These are phyloP conservation scores for Siniperca undulata DNA, from an alignment of 2,797 vertebrate genomes.

Conservation along the genomic window DNA sequence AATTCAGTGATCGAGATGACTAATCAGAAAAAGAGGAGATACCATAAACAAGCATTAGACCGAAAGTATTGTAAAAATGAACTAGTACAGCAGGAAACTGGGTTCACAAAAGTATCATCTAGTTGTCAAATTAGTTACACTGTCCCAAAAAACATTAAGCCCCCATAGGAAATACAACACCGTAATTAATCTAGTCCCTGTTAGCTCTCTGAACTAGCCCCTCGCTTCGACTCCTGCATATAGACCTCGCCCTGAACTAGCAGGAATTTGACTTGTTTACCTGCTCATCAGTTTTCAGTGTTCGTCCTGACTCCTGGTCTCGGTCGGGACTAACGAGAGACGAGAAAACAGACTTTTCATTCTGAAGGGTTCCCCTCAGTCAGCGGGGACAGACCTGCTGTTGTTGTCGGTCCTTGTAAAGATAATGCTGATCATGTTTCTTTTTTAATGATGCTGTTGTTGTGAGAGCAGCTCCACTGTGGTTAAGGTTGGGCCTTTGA, in stretches of 20 bases:
- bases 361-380: constrained; percentile 41
- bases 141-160: no score
- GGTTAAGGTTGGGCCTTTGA: constrained; percentile 17
- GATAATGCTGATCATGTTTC: constrained; percentile 29
- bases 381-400: constrained; percentile 31
- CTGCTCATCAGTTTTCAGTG: neutral
- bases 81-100: neutral
- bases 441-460: constrained; percentile 43
- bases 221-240: neutral
- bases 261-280: neutral
- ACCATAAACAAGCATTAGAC: no score
- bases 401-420: constrained; percentile 20
- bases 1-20: neutral
- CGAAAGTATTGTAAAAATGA: no score
- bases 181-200: neutral
- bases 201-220: neutral
- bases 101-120: neutral
- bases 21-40: neutral
- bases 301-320: constrained; percentile 3
- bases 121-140: no score
- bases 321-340: constrained; percentile 2
- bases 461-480: constrained; percentile 23
- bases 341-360: constrained; percentile 21
- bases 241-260: neutral
- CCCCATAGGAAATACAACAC: no score